Percentiles rank a stretch among this genome's conserved stretches.
phyloP scores from a whole-genome alignment of 2,888 invertebrate genomes.

The Seira musarum region DNA sequence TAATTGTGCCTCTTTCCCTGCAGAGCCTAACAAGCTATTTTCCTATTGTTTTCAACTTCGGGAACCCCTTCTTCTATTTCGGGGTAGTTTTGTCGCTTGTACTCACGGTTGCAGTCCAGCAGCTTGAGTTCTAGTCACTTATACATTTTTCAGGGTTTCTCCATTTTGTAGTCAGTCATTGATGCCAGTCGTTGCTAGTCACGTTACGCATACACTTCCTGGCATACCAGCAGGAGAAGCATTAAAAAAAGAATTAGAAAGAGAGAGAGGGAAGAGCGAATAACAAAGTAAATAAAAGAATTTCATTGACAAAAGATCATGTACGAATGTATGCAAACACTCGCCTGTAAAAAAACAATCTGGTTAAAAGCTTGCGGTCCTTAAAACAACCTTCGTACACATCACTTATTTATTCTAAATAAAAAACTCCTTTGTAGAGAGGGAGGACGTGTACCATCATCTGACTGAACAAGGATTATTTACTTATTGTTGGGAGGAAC shows the following conservation, averaged over 20 bases:
- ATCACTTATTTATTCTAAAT: background rate
- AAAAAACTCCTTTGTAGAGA: background rate
- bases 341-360: slow-evolving; percentile 2
- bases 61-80: too few species aligned
- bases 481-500: background rate
- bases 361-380: slow-evolving; percentile 5
- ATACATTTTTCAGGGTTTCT: too few species aligned
- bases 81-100: too few species aligned
- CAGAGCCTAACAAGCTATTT: too few species aligned
- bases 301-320: slow-evolving; percentile 15
- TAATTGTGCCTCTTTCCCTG: too few species aligned
- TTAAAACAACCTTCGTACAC: too few species aligned
- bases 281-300: background rate
- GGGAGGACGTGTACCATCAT: background rate
- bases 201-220: background rate
- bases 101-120: too few species aligned
- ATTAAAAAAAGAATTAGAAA: background rate
- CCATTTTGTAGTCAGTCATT: too few species aligned
- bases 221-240: slow-evolving; percentile 4
- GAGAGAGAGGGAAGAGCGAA: background rate
- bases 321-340: slow-evolving; percentile 9
- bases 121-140: too few species aligned
- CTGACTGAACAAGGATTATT: background rate
- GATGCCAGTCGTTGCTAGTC: too few species aligned
- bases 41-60: too few species aligned